Base-by-base conservation (phyloP, 2,113 vertebrate genomes). In the Myiopsitta monachus region DNA sequence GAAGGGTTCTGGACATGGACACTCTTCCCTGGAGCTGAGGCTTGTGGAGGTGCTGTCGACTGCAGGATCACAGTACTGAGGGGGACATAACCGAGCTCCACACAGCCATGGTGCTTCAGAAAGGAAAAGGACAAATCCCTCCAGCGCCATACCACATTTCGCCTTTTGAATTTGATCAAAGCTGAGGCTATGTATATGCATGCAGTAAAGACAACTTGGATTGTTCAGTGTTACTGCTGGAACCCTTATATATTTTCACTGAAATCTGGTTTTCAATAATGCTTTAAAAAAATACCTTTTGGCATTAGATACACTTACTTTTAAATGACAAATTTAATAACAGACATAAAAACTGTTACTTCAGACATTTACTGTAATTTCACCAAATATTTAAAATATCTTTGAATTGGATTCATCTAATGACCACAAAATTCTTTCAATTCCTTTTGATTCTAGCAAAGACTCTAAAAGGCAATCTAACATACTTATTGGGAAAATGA, bases 311-410 rank as follows among this genome's bases (percentile, higher is more conserved):
- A 47, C 5, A 18, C 84, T 78, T 83, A 12, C 43, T 89, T 92
- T 78, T 30, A 90, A 74, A 51, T 38, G 23, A 75, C 7, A 64
- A 70, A 93, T 80, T 73, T 89, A 66, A 76, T 19, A 87, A 46
- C 39, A 77, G 38, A 80, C 15, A 73, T 31, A 61, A 61, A 87
- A 83, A 18, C 26, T 52, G 31, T 39, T 77, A 67, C 30, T 86
- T 89, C 44, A 77, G 83, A 47, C 14, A 49, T 80, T 67, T 82
- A 46, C 15, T 81, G n/a, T 68, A 72, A 57, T 69, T 80, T 90
- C 68, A 80, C 36, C 81, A 91, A 95, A 63, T 93, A 90, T 63
- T 95, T 83, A 17, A 88, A 95, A 21, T 94, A 93, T 54, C 67
- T 80, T 38, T 79, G 74, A 73, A 76, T 3, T 94, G 75, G 59